Evolutionary conservation across 2,888 invertebrate species (phyloP).

Genomic region (Gymnosoma rotundatum): DNA sequence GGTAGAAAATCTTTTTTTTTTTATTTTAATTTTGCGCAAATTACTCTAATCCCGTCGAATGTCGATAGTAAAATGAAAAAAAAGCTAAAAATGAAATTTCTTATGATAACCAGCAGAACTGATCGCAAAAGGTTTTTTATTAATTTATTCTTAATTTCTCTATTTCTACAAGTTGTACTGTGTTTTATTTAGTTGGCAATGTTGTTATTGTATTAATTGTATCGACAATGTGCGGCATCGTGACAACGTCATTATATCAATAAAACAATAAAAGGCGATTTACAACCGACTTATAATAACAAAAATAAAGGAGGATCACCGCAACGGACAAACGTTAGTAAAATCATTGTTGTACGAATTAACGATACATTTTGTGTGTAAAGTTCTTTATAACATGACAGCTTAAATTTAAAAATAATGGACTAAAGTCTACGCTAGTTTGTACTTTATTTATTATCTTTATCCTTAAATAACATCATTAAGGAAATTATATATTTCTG

Average conservation of each 20-base stretch:
- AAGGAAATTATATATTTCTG: too few species aligned
- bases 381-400: too few species aligned
- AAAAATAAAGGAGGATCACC: not conserved
- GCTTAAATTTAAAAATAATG: too few species aligned
- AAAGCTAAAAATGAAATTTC: constrained; percentile 7
- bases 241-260: constrained; percentile 49
- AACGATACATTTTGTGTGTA: not conserved
- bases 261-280: constrained; percentile 32
- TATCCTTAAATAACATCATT: too few species aligned
- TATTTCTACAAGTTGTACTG: constrained; percentile 12
- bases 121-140: constrained; percentile 30
- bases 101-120: constrained; percentile 25
- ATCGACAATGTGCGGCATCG: constrained; percentile 29
- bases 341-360: not conserved
- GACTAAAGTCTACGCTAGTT: too few species aligned
- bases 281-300: constrained; percentile 10
- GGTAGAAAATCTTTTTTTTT: not conserved
- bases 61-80: constrained; percentile 64
- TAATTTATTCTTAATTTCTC: constrained; percentile 24
- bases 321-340: not conserved
- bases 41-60: constrained; percentile 56
- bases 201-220: constrained; percentile 46
- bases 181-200: constrained; percentile 32
- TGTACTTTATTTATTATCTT: too few species aligned
- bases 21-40: constrained; percentile 31